Base-by-base conservation (phyloP, 2,888 invertebrate genomes). In the Drosophila pseudotalamancana region DNA sequence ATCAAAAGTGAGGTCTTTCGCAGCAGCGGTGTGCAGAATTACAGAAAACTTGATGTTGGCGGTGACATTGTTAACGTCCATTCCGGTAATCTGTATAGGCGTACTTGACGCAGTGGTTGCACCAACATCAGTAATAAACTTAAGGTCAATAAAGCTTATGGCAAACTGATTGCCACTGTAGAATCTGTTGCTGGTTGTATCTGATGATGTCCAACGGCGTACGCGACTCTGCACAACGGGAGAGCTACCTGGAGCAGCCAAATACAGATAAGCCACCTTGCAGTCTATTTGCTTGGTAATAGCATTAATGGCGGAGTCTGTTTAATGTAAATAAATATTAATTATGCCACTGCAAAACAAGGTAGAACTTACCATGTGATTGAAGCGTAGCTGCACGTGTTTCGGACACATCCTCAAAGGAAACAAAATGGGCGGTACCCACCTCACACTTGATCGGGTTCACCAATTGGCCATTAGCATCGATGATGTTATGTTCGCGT, bases 321-420 rank as follows among this genome's bases (percentile, higher is more conserved):
- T 46, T 39, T 6, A 12, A 19, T 8, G 8, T 18, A 49, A 2
- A 34, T n/a, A 69, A 8, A 11, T 19, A 27, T 6, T 0, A 34
- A 16, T 31, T 37, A 23, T 50, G 6, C 3, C 4, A 6, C 9
- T 5, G 4, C n/a, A n/a, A n/a, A n/a, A n/a, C n/a, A n/a, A n/a
- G 11, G 0, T 40, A 6, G 2, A 9, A 6, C 62, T 61, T 46
- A 87, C 85, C 87, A 81, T 87, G 87, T 72, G 85, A 84, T 71
- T 75, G 80, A 51, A 90, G 60, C 25, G 94, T 92, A 43, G 92
- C 92, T 9, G 94, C 92, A 88, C 95, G 91, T 29, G 62, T 72
- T 12, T 94, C 94, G 19, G 92, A 92, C 18, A 93, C 93, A 4
- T 93, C 93, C 67, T 94, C 92, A 19, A 95, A 91, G 53, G 91